Percentiles rank a stretch among this genome's conserved stretches.
phyloP scores from a whole-genome alignment of 1,140 invertebrate genomes.

The Caenorhabditis brenneri region DNA sequence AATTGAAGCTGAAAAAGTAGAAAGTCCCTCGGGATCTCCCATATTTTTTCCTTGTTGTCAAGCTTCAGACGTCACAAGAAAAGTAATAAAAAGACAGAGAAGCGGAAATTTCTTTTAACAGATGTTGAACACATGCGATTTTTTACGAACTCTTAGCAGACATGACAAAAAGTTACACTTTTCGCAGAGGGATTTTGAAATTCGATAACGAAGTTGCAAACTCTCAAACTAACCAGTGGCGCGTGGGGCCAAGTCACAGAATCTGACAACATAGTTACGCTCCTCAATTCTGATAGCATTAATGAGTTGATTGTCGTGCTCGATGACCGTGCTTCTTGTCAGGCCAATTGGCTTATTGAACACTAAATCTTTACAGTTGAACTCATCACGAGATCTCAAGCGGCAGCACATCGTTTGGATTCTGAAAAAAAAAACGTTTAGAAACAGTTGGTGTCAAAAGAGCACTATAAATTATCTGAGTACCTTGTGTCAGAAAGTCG shows the following conservation, averaged over 20 bases:
- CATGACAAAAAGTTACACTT: slow-evolving; percentile 6
- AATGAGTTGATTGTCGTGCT: slow-evolving; percentile 59
- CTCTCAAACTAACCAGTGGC: slow-evolving; percentile 46
- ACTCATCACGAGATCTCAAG: slow-evolving; percentile 64
- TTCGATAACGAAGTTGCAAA: background rate
- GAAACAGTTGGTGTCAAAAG: background rate
- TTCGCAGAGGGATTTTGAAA: background rate
- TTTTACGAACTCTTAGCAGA: slow-evolving; percentile 30
- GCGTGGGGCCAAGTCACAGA: slow-evolving; percentile 56
- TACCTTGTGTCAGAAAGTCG: slow-evolving; percentile 68
- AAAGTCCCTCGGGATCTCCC: too few relatives aligned
- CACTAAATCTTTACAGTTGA: slow-evolving; percentile 59
- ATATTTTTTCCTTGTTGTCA: background rate
- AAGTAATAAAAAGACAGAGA: background rate
- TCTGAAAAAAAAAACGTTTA: slow-evolving; percentile 58
- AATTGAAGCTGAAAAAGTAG: slow-evolving; percentile 13
- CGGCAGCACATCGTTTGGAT: slow-evolving; percentile 69
- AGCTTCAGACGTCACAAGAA: background rate
- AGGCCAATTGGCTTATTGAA: slow-evolving; percentile 67
- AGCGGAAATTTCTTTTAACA: slow-evolving; percentile 14
- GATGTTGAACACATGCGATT: background rate
- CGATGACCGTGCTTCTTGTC: slow-evolving; percentile 63
- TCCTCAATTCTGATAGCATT: slow-evolving; percentile 50
- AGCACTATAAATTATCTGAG: background rate
- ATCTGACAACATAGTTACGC: slow-evolving; percentile 53